Conservation (phyloP, 2,888 invertebrate genomes). For the Cheilosia pagana region DNA sequence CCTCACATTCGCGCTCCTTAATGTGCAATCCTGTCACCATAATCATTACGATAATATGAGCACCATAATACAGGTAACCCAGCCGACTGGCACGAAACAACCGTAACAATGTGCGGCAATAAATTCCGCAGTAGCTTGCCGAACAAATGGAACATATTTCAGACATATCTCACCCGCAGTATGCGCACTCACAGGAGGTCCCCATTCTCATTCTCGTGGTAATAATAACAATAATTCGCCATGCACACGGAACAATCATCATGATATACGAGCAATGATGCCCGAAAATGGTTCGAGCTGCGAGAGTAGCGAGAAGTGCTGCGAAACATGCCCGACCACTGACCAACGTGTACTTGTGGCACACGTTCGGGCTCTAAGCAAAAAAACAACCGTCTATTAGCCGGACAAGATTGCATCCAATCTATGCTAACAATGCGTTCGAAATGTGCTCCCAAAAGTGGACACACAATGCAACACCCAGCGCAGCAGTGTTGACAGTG, state of each 20-base stretch:
- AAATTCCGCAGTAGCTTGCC: conserved; percentile 49
- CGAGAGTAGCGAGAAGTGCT: conserved; percentile 18
- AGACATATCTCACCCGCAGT: conserved; percentile 63
- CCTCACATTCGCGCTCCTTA: conserved; percentile 46
- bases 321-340: conserved; percentile 39
- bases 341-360: conserved; percentile 40
- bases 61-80: too few species aligned
- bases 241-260: conserved; percentile 59
- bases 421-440: conserved; percentile 74
- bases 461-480: conserved; percentile 69
- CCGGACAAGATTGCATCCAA: conserved; percentile 70
- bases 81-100: conserved; percentile 12
- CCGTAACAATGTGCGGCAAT: conserved; percentile 36
- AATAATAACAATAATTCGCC: conserved; percentile 67
- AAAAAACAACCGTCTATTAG: conserved; percentile 69
- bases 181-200: conserved; percentile 36
- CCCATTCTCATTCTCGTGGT: conserved; percentile 12
- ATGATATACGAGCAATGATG: conserved; percentile 74
- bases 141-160: conserved; percentile 66
- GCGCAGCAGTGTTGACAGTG: conserved; percentile 40
- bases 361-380: conserved; percentile 60
- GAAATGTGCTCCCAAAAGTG: conserved; percentile 69
- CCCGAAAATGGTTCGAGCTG: conserved; percentile 67
- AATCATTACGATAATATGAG: conserved; percentile 47
- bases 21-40: conserved; percentile 51